Conservation (phyloP, 2,888 invertebrate genomes). For the Protodeltote pygarga region DNA sequence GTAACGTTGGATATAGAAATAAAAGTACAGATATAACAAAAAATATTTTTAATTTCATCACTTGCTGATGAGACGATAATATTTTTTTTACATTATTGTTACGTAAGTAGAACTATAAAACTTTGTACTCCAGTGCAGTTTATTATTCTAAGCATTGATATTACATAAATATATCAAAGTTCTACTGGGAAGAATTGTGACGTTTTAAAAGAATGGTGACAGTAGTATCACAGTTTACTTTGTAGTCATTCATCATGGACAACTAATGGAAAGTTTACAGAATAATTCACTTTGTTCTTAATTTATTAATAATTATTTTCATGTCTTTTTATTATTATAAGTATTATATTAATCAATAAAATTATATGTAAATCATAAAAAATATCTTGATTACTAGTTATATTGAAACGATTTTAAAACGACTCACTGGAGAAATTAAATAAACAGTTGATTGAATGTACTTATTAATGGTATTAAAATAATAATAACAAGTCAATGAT, state of each 20-base stretch:
- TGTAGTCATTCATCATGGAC: constrained; percentile 41
- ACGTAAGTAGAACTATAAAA: constrained; percentile 59
- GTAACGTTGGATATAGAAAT: constrained; percentile 49
- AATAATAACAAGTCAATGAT: constrained; percentile 33
- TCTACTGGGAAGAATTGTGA: constrained; percentile 44
- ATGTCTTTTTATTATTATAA: constrained; percentile 39
- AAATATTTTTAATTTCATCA: constrained; percentile 78
- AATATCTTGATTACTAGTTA: constrained; percentile 32
- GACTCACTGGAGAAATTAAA: constrained; percentile 42
- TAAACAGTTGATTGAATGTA: constrained; percentile 22
- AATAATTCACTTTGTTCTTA: constrained; percentile 43
- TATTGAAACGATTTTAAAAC: constrained; percentile 46
- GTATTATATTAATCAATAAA: constrained; percentile 31
- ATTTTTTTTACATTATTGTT: constrained; percentile 55
- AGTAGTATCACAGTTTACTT: constrained; percentile 54
- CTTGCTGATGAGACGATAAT: constrained; percentile 62
- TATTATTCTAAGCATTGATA: constrained; percentile 61
- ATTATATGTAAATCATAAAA: constrained; percentile 43
- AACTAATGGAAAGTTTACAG: constrained; percentile 38
- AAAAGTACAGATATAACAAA: constrained; percentile 73
- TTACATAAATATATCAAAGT: constrained; percentile 44
- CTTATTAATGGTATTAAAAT: constrained; percentile 28
- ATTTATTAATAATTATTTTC: constrained; percentile 37
- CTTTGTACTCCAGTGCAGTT: constrained; percentile 81
- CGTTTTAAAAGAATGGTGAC: constrained; percentile 45